Evolutionary conservation across 2,113 vertebrate genomes (phyloP).

Genomic region (Trichomycterus rosablanca): DNA sequence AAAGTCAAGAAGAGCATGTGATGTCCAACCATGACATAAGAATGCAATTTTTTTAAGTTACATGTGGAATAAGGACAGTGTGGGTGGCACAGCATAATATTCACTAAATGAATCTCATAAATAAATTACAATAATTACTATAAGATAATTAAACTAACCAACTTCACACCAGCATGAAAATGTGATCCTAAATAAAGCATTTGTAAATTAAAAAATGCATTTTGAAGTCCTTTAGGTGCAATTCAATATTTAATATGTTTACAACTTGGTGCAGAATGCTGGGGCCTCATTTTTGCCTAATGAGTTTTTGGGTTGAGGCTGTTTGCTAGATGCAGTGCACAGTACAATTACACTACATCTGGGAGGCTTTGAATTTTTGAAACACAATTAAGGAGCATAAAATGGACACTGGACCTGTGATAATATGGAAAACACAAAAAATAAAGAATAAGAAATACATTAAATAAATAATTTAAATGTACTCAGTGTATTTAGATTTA

Average conservation of each 20-base stretch:
- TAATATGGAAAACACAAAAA: constrained; percentile 1
- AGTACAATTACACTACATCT: constrained; percentile 32
- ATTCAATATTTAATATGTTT: constrained; percentile 70
- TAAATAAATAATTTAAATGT: neutral
- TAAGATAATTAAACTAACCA: too few relatives aligned
- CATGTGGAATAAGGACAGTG: too few relatives aligned
- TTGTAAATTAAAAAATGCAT: constrained; percentile 56
- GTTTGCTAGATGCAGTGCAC: constrained; percentile 33
- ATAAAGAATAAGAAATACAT: neutral
- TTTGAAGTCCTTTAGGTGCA: constrained; percentile 62
- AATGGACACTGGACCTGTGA: neutral
- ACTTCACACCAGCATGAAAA: constrained; percentile 27
- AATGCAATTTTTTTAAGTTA: too few relatives aligned
- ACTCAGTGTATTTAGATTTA: neutral
- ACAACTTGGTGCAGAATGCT: constrained; percentile 59
- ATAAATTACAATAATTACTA: neutral
- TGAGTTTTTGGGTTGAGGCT: constrained; percentile 51
- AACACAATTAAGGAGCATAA: constrained; percentile 25
- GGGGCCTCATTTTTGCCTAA: constrained; percentile 54
- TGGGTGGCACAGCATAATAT: too few relatives aligned
- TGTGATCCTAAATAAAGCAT: constrained; percentile 39
- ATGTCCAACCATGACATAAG: too few relatives aligned
- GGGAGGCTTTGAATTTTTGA: constrained; percentile 30
- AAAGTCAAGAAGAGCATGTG: too few relatives aligned
- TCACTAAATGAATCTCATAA: too few relatives aligned